These are phyloP conservation scores for Peucedramus taeniatus DNA, from an alignment of 2,113 vertebrate species.

Conservation along the genomic window DNA sequence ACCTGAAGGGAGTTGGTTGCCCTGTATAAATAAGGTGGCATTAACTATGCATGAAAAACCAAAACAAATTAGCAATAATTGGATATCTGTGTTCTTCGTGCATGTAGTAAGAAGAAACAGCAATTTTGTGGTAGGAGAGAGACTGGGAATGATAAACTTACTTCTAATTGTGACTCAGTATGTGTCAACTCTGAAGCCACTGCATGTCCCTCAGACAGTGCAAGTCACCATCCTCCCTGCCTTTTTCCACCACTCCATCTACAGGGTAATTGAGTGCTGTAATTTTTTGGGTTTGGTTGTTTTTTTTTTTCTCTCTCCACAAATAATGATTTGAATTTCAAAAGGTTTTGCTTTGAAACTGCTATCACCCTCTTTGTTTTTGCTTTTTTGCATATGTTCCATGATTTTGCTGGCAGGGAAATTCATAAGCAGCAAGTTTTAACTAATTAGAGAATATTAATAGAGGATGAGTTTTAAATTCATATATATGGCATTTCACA, in stretches of 20 bases:
- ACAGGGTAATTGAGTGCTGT: background rate
- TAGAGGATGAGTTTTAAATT: slow-evolving; percentile 17
- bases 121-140: background rate
- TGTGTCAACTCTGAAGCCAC: background rate
- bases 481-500: background rate
- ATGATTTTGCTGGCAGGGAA: background rate
- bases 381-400: background rate
- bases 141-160: background rate
- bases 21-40: background rate
- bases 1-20: background rate
- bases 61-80: background rate
- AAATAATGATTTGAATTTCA: background rate
- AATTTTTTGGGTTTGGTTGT: background rate
- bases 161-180: background rate
- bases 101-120: background rate
- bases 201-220: background rate
- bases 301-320: background rate
- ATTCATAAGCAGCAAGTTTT: background rate
- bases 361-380: background rate
- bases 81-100: background rate
- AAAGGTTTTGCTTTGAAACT: background rate
- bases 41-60: background rate
- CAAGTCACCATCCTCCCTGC: background rate
- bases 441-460: slow-evolving; percentile 34
- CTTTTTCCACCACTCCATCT: background rate